Conservation (phyloP, 1,140 invertebrate genomes). For the Drosophila pandora region DNA sequence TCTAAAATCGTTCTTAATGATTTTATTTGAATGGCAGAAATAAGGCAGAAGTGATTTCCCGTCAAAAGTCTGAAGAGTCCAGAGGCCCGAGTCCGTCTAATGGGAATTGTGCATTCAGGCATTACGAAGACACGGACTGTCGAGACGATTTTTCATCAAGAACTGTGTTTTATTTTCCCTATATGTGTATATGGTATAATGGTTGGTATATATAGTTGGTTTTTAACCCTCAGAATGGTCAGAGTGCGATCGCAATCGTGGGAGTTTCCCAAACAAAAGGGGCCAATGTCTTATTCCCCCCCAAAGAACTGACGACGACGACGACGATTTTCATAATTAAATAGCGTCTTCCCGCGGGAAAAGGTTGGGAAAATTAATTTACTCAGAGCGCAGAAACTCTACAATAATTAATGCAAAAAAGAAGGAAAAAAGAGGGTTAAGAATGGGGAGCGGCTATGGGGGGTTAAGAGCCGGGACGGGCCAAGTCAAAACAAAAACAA, state of each 20-base stretch:
- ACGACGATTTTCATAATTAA: constrained; percentile 69
- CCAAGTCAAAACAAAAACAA: constrained; percentile 68
- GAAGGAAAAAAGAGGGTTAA: constrained; percentile 25
- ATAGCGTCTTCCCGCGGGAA: constrained; percentile 54
- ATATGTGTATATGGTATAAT: too few relatives aligned
- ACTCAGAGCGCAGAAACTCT: constrained; percentile 11
- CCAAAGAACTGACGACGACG: background rate
- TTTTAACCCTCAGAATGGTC: constrained; percentile 40
- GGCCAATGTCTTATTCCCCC: constrained; percentile 30
- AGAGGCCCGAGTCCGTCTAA: background rate
- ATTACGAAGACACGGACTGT: constrained; percentile 9
- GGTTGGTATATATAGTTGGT: background rate
- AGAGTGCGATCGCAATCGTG: constrained; percentile 59
- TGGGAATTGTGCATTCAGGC: constrained; percentile 56
- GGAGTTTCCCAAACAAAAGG: constrained; percentile 66
- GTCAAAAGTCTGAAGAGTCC: background rate
- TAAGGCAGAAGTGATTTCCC: background rate
- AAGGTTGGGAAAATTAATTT: constrained; percentile 65
- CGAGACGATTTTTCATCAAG: constrained; percentile 34
- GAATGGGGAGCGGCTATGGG: constrained; percentile 8
- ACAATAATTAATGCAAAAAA: constrained; percentile 72
- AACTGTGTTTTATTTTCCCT: constrained; percentile 1
- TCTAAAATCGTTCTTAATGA: background rate
- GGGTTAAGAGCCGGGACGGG: constrained; percentile 10
- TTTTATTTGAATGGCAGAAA: constrained; percentile 1